Conservation (phyloP, 2,113 vertebrate species). For the Myrmecophaga tridactyla region DNA sequence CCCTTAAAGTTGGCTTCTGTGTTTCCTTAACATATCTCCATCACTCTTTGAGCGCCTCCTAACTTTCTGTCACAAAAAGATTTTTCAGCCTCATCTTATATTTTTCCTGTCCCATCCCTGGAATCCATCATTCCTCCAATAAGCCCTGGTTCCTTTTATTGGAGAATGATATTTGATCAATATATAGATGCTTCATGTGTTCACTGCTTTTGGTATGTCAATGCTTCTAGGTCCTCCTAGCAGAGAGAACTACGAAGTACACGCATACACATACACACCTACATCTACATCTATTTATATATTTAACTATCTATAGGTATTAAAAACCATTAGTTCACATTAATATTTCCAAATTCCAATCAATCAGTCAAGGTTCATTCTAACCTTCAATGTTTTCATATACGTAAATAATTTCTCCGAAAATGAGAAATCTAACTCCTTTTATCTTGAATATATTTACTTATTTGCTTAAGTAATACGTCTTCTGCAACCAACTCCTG, state of each 20-base stretch:
- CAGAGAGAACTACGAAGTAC: no score
- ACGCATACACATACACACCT: neutral
- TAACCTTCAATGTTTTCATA: neutral
- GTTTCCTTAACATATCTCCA: neutral
- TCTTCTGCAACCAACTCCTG: no score
- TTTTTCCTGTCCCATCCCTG: neutral
- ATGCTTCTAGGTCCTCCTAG: no score
- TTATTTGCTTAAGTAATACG: no score
- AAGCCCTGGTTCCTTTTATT: neutral
- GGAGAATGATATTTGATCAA: neutral
- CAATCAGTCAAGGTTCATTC: neutral
- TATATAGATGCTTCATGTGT: neutral
- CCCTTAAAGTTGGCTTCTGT: neutral
- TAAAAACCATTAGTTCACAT: no score
- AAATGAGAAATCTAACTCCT: neutral
- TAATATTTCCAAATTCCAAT: neutral
- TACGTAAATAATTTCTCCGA: neutral
- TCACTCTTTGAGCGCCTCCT: neutral
- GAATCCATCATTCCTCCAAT: neutral
- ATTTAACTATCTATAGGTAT: no score
- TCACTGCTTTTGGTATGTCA: neutral
- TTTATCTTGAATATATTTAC: neutral
- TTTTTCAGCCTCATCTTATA: neutral
- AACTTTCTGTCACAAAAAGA: neutral
- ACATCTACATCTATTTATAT: no score